phyloP scores from a whole-genome alignment of 2,113 vertebrate species.

The Brachirus orientalis region DNA sequence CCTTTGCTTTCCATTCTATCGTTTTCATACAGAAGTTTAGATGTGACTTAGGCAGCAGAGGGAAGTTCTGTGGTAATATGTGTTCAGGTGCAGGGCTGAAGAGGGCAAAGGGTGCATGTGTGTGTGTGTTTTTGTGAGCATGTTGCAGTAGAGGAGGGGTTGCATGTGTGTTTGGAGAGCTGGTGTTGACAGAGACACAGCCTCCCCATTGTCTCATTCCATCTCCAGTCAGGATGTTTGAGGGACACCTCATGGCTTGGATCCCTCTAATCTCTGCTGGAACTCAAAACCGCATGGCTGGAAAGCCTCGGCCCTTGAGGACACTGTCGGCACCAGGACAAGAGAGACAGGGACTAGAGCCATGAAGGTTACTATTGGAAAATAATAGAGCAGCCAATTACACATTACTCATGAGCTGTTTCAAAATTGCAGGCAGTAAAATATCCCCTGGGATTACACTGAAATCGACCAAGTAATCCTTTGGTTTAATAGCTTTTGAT shows the following conservation, averaged over 20 bases:
- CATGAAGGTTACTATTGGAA: conserved; percentile 50
- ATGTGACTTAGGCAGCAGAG: conserved; percentile 30
- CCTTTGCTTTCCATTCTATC: not conserved
- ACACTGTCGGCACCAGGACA: conserved; percentile 39
- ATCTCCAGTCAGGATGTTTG: conserved; percentile 71
- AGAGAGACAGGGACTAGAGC: conserved; percentile 24
- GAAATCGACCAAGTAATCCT: conserved; percentile 65
- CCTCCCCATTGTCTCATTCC: conserved; percentile 70
- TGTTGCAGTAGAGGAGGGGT: conserved; percentile 6
- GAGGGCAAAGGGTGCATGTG: conserved; percentile 43
- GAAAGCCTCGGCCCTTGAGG: conserved; percentile 51
- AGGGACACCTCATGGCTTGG: conserved; percentile 66
- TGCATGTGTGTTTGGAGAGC: conserved; percentile 68
- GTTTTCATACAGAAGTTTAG: not conserved
- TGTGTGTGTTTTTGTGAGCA: conserved; percentile 37
- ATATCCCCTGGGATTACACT: conserved; percentile 59
- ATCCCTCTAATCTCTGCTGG: conserved; percentile 75
- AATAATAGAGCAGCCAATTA: conserved; percentile 63
- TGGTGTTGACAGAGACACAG: conserved; percentile 79
- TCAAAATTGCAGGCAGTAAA: conserved; percentile 64
- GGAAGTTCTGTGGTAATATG: conserved; percentile 50
- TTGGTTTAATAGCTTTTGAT: conserved; percentile 69
- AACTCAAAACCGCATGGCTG: conserved; percentile 58
- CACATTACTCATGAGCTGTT: conserved; percentile 68
- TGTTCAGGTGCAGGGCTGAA: conserved; percentile 66